Evolutionary conservation across 2,113 vertebrate species (phyloP).

Genomic region (Ophthalmolycus amberensis): DNA sequence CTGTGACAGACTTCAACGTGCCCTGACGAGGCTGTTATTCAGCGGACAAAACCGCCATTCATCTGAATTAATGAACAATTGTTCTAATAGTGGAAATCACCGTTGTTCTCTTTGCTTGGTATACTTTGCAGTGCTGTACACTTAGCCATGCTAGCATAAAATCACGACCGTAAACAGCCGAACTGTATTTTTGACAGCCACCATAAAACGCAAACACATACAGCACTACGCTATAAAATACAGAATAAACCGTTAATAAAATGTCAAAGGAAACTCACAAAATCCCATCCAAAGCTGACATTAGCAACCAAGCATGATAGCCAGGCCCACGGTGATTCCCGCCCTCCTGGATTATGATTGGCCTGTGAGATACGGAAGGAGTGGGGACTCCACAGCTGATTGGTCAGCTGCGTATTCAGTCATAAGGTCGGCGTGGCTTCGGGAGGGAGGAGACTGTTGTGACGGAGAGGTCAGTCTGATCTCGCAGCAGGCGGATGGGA

Average conservation of each 20-base stretch:
- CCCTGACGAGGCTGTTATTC: neutral
- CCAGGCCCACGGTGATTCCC: conserved; percentile 72
- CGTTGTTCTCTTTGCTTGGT: conserved; percentile 76
- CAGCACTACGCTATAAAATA: neutral
- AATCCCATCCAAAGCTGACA: conserved; percentile 76
- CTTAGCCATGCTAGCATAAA: conserved; percentile 44
- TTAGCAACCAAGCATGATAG: conserved; percentile 73
- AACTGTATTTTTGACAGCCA: conserved; percentile 15
- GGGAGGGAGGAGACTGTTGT: conserved; percentile 49
- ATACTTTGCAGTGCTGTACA: conserved; percentile 71
- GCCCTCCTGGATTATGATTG: conserved; percentile 62
- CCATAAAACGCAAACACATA: neutral
- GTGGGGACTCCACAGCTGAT: conserved; percentile 25
- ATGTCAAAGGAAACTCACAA: conserved; percentile 74
- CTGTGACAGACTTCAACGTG: neutral
- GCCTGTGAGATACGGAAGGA: neutral
- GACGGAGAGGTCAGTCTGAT: conserved; percentile 64
- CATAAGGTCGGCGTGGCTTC: conserved; percentile 46
- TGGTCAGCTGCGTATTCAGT: conserved; percentile 55
- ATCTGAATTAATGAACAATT: conserved; percentile 11
- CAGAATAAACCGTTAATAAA: conserved; percentile 38
- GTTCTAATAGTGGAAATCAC: conserved; percentile 69
- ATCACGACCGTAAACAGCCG: neutral
- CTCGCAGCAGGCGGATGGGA: conserved; percentile 59
- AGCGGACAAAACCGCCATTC: neutral